Percentiles rank a stretch among this genome's conserved stretches.
Evolutionary conservation across 2,113 vertebrate genomes (phyloP).

Genomic region (Indri indri): DNA sequence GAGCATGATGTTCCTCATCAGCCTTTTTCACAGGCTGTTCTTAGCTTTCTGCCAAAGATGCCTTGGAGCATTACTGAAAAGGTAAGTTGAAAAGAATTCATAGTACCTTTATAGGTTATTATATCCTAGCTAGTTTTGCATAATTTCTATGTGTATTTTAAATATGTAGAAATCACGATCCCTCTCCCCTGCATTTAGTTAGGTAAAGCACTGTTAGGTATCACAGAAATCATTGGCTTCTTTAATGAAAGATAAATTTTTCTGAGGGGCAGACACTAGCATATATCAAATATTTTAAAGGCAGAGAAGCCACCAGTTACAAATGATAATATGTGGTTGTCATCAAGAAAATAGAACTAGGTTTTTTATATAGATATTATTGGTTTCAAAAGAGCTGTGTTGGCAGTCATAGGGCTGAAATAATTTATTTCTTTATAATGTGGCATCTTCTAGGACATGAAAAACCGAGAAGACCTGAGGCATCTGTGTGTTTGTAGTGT

Average conservation of each 20-base stretch:
- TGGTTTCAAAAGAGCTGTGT: background rate
- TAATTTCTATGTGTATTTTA: background rate
- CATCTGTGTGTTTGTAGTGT: constrained; percentile 94
- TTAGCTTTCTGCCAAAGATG: constrained; percentile 95
- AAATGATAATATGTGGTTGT: background rate
- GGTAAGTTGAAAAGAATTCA: constrained; percentile 79
- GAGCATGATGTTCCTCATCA: constrained; percentile 98
- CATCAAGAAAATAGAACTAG: background rate
- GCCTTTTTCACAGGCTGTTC: constrained; percentile 94
- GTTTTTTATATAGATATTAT: background rate
- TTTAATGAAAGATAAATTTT: background rate
- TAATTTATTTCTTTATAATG: background rate
- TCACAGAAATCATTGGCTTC: background rate
- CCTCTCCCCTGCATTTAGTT: background rate
- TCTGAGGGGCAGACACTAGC: background rate
- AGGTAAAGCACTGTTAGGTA: background rate
- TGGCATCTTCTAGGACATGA: constrained; percentile 89
- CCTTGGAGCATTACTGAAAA: constrained; percentile 94
- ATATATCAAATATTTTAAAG: background rate
- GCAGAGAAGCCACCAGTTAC: background rate
- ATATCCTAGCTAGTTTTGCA: background rate
- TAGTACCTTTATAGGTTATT: background rate
- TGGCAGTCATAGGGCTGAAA: background rate
- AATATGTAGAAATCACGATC: background rate
- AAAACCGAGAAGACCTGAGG: constrained; percentile 90